Conservation (phyloP, 2,888 invertebrate genomes). For the Pterostichus madidus region DNA sequence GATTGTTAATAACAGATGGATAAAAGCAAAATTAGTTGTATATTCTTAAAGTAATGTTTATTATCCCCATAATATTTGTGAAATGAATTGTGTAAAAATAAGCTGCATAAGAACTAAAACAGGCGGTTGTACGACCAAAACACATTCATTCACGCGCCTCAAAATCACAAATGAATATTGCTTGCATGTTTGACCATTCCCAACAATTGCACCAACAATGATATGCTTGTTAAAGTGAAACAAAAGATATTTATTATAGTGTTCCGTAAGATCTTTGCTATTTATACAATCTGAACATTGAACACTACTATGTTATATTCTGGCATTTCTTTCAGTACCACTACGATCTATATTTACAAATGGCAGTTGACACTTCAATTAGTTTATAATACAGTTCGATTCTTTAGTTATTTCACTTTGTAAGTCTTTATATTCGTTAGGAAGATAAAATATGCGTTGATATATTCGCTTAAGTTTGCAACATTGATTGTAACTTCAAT, state of each 20-base stretch:
- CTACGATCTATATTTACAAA: conserved; percentile 73
- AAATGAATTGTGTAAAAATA: conserved; percentile 6
- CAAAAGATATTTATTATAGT: conserved; percentile 46
- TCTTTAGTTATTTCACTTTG: conserved; percentile 52
- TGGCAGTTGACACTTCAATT: conserved; percentile 71
- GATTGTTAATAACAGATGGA: background rate
- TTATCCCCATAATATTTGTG: background rate
- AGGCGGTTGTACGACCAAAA: conserved; percentile 32
- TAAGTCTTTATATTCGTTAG: conserved; percentile 57
- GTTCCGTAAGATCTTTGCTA: conserved; percentile 40
- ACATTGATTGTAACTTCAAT: conserved; percentile 51
- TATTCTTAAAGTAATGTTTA: conserved; percentile 10
- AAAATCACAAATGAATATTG: conserved; percentile 64
- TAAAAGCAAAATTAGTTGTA: background rate
- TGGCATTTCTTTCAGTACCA: conserved; percentile 67
- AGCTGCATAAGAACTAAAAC: conserved; percentile 48
- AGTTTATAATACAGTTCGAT: conserved; percentile 60
- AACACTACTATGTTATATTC: conserved; percentile 35
- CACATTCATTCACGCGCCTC: conserved; percentile 42
- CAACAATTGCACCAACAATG: conserved; percentile 64
- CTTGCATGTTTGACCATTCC: conserved; percentile 59
- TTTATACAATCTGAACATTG: conserved; percentile 41
- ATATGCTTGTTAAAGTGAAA: conserved; percentile 64
- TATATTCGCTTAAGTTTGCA: conserved; percentile 55
- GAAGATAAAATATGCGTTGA: conserved; percentile 63